Base-by-base conservation (phyloP, 2,113 vertebrate genomes). In the Platanista minor region DNA sequence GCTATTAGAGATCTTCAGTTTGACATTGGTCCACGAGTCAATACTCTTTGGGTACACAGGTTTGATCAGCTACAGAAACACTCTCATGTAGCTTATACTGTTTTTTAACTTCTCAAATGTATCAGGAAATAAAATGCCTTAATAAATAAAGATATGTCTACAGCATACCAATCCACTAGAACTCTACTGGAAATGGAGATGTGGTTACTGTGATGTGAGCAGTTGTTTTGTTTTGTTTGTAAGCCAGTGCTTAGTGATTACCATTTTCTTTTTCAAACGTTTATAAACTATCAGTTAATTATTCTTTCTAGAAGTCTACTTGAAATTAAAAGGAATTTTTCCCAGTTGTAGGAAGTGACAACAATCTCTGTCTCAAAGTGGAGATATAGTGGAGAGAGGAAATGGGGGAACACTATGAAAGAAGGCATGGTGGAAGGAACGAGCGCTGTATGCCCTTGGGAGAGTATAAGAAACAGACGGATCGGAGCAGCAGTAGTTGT, bases 261-360 rank as follows among this genome's bases (percentile, higher is more conserved):
- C 25, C 8, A 69, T 41, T 78, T 96, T 88, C 12, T 74, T 43
- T 69, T 71, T 71, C 49, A 77, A 90, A 36, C 80, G 20, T 82
- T 94, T 81, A 82, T 11, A 87, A 75, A 94, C 12, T 81, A 71
- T 74, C 25, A 80, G 33, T 81, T 86, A 57, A 77, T 96, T 89
- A 77, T 86, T 81, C 57, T 86, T 90, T 81, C 43, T 64, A 86
- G 64, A 90, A 41, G 69, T 77, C 25, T 72, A 64, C 64, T 43
- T 80, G 64, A 94, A 71, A 54, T 86, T 46, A 81, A 90, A 86
- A 57, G 54, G 39, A 72, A 80, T 54, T 72, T 81, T 72, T 54
- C 33, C 20, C 18, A 66, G 18, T 11, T 87, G 27, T 49, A 74
- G 33, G 33, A 67, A 67, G 61, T 31, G 67, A 59, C 27, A 41